phyloP scores from a whole-genome alignment of 1,140 invertebrate genomes.

The Chrysomallon squamiferum region DNA sequence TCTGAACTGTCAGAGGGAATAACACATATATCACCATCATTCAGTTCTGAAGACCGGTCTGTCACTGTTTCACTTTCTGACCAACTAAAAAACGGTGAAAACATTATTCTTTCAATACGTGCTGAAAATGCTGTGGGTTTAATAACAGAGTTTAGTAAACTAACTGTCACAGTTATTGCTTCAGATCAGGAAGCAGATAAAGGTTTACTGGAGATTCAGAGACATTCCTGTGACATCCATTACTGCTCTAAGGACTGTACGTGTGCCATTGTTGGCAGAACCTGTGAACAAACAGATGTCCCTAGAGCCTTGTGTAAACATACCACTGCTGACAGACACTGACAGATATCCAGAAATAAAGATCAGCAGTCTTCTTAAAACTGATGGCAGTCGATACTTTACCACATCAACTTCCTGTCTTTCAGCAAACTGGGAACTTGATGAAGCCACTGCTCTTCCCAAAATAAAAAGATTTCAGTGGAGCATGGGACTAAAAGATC shows the following conservation, averaged over 20 bases:
- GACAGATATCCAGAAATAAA: not conserved
- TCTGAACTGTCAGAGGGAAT: slow-evolving; percentile 12
- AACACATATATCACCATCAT: not conserved
- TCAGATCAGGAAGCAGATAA: not conserved
- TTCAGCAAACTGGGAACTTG: slow-evolving; percentile 12
- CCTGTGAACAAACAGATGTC: not conserved
- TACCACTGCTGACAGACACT: not conserved
- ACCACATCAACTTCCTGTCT: not conserved
- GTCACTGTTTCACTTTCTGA: not conserved
- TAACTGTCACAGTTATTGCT: slow-evolving; percentile 2
- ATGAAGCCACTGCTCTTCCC: not conserved
- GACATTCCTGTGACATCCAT: slow-evolving; percentile 12
- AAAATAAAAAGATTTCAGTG: slow-evolving; percentile 26
- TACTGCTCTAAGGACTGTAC: slow-evolving; percentile 13
- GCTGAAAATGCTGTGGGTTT: slow-evolving; percentile 13
- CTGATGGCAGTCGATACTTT: too few relatives aligned
- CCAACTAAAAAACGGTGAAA: not conserved
- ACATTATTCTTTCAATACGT: slow-evolving; percentile 11
- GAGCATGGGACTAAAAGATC: slow-evolving; percentile 23
- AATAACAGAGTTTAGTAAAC: slow-evolving; percentile 8
- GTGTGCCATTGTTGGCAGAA: slow-evolving; percentile 2
- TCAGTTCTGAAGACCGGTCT: not conserved
- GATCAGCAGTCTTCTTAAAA: not conserved
- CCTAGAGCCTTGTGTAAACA: not conserved
- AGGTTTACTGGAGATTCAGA: slow-evolving; percentile 2